phyloP scores from a whole-genome alignment of 2,888 invertebrate species.

The Seira ritae region DNA sequence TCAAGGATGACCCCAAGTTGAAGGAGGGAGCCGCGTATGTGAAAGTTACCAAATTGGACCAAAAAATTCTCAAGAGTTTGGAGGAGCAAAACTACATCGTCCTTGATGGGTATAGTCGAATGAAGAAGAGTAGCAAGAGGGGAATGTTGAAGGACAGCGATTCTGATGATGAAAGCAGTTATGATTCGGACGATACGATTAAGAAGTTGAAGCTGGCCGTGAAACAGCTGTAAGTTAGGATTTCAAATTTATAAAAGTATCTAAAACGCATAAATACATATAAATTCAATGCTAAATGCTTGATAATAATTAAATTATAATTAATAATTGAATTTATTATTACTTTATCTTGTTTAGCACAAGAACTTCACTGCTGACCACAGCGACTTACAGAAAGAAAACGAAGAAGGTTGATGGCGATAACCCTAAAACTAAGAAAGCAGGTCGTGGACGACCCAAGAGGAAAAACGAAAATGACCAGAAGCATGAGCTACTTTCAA shows the following conservation, averaged over 20 bases:
- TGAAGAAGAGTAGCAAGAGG: conserved; percentile 28
- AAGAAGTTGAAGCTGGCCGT: conserved; percentile 16
- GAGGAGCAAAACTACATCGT: conserved; percentile 13
- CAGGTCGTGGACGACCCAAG: no score
- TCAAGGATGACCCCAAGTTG: conserved; percentile 40
- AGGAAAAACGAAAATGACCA: background rate
- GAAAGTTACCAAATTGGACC: conserved; percentile 16
- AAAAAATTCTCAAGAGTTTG: conserved; percentile 13
- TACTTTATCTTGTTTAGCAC: conserved; percentile 24
- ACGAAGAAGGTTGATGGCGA: no score
- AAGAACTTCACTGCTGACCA: conserved; percentile 22
- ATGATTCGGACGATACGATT: conserved; percentile 34
- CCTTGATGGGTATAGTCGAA: conserved; percentile 14
- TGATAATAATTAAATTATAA: no score
- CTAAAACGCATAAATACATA: no score
- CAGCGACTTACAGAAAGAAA: conserved; percentile 25
- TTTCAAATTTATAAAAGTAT: background rate
- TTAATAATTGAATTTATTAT: conserved; percentile 1
- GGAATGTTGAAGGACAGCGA: background rate
- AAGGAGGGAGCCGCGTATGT: conserved; percentile 9
- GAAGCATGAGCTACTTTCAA: no score
- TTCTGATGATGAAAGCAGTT: background rate
- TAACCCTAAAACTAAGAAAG: no score
- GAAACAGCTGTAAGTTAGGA: conserved; percentile 36
- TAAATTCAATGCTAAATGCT: no score